These are phyloP conservation scores for Numenius phaeopus DNA, from an alignment of 2,797 vertebrate species.

Conservation along the genomic window DNA sequence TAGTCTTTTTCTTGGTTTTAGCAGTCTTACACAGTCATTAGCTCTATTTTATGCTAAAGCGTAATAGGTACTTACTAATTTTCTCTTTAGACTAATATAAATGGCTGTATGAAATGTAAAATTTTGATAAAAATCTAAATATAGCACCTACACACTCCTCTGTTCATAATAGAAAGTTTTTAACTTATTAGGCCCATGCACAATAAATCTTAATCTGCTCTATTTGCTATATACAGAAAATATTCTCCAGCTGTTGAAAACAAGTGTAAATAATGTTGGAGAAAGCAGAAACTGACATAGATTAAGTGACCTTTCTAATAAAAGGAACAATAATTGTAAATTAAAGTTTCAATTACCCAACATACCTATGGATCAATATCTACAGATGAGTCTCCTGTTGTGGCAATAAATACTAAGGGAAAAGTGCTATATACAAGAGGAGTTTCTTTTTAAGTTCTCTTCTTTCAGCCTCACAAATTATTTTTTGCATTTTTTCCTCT, in stretches of 20 bases:
- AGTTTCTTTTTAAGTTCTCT: background rate
- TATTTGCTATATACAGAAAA: background rate
- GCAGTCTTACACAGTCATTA: background rate
- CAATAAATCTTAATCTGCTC: conserved; percentile 19
- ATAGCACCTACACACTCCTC: background rate
- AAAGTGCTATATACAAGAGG: background rate
- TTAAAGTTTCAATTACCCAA: conserved; percentile 37
- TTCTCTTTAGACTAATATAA: background rate
- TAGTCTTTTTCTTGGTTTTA: background rate
- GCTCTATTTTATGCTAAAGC: background rate
- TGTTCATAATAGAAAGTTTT: background rate
- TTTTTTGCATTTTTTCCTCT: background rate
- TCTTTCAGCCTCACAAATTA: background rate
- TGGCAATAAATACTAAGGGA: background rate
- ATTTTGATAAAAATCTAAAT: conserved; percentile 8
- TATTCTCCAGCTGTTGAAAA: conserved; percentile 6
- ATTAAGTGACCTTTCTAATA: conserved; percentile 46
- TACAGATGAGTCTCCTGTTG: background rate
- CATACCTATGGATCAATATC: conserved; percentile 26
- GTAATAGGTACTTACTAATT: background rate
- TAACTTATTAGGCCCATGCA: background rate
- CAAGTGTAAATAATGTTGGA: conserved; percentile 20
- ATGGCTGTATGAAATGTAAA: background rate
- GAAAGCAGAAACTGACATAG: conserved; percentile 4
- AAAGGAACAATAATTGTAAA: conserved; percentile 37